Evolutionary conservation across 2,888 invertebrate species (phyloP).

Genomic region (Emmelina monodactyla): DNA sequence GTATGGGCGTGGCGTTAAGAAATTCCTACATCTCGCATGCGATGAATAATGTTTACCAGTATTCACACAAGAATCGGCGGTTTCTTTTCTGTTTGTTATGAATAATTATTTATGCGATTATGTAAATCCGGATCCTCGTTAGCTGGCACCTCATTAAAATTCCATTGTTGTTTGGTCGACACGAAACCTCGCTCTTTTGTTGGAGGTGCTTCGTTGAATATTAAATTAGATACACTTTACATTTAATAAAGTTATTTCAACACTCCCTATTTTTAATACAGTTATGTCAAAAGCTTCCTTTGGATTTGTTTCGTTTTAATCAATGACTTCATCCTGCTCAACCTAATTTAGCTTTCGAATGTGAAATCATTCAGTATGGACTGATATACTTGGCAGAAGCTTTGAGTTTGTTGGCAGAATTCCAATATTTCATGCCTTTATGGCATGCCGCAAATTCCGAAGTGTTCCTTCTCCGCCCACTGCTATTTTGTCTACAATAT

Average conservation of each 20-base stretch:
- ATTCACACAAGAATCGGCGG: slow-evolving; percentile 24
- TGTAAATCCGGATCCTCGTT: slow-evolving; percentile 48
- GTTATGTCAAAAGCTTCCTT: too few relatives aligned
- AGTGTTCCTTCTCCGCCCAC: slow-evolving; percentile 26
- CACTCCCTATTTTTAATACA: background rate
- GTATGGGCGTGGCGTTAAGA: slow-evolving; percentile 14
- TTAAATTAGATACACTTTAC: background rate
- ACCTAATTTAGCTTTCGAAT: background rate
- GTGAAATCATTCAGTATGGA: background rate
- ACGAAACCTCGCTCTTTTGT: slow-evolving; percentile 30
- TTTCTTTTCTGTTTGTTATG: slow-evolving; percentile 43
- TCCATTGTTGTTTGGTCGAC: slow-evolving; percentile 44
- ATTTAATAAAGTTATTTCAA: too few relatives aligned
- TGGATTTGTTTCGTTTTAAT: background rate
- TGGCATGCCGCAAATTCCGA: slow-evolving; percentile 23
- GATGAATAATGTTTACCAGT: slow-evolving; percentile 26
- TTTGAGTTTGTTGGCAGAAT: slow-evolving; percentile 20
- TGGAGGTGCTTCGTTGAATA: slow-evolving; percentile 2
- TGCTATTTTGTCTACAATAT: slow-evolving; percentile 20
- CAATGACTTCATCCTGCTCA: background rate
- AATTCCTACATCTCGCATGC: slow-evolving; percentile 26
- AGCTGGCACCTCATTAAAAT: slow-evolving; percentile 53
- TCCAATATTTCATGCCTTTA: slow-evolving; percentile 39
- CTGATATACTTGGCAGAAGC: slow-evolving; percentile 9
- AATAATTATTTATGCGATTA: slow-evolving; percentile 55